Evolutionary conservation across 2,797 vertebrate species (phyloP).

Genomic region (Parambassis ranga): DNA sequence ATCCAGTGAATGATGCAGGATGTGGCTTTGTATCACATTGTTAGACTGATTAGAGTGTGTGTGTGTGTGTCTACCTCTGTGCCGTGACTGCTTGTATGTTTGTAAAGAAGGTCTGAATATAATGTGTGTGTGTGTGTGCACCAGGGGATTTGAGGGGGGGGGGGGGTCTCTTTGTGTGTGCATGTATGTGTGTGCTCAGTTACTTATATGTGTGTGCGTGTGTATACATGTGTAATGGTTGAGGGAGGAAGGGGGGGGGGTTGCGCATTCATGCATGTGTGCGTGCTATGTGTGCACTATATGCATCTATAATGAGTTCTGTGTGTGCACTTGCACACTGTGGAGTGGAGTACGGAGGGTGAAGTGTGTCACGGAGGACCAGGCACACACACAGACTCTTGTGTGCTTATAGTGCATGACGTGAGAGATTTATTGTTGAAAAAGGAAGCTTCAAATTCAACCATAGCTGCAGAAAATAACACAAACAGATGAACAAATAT

Average conservation of each 20-base stretch:
- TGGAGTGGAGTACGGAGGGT: too few relatives aligned
- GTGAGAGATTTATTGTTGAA: too few relatives aligned
- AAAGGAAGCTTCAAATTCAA: too few relatives aligned
- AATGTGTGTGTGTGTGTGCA: background rate
- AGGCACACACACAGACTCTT: too few relatives aligned
- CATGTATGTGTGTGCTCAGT: constrained; percentile 19
- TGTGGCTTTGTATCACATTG: constrained; percentile 36
- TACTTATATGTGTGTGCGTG: constrained; percentile 54
- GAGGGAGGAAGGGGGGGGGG: background rate
- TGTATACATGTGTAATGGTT: constrained; percentile 52
- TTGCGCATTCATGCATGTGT: constrained; percentile 25
- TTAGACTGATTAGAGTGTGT: constrained; percentile 19
- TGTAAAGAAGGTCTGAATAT: constrained; percentile 2
- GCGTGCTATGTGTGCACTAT: too few relatives aligned
- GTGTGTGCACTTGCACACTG: too few relatives aligned
- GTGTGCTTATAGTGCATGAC: too few relatives aligned
- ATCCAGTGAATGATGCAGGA: constrained; percentile 22
- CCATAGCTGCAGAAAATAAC: too few relatives aligned
- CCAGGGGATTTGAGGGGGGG: constrained; percentile 31
- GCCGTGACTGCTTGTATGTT: constrained; percentile 12
- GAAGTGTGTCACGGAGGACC: too few relatives aligned
- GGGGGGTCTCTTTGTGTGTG: constrained; percentile 27
- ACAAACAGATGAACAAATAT: too few relatives aligned
- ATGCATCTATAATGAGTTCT: too few relatives aligned
- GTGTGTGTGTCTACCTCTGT: constrained; percentile 9